A percentile compares a stretch with the other conserved stretches of the same genome.
Evolutionary conservation across 1,140 invertebrate genomes (phyloP).

Genomic region (Pristionchus pacificus): DNA sequence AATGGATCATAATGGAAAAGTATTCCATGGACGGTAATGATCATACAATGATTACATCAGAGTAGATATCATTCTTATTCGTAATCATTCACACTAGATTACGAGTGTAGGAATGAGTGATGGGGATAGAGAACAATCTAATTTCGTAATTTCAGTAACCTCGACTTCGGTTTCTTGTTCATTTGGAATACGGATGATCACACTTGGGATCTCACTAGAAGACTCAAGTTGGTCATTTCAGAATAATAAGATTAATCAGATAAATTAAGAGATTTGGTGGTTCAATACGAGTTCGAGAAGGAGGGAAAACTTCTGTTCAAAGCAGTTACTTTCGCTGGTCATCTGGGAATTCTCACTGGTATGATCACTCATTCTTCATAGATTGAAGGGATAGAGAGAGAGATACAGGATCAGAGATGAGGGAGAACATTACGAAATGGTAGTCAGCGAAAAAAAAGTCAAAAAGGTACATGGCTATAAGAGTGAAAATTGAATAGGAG

Average conservation of each 20-base stretch:
- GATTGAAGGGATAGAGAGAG: neutral
- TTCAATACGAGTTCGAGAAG: constrained; percentile 50
- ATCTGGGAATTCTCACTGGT: constrained; percentile 60
- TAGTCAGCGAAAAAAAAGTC: too few species aligned
- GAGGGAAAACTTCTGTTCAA: constrained; percentile 60
- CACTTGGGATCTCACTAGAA: constrained; percentile 62
- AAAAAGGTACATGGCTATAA: too few species aligned
- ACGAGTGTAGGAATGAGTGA: too few species aligned
- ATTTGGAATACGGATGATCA: constrained; percentile 58
- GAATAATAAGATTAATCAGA: too few species aligned
- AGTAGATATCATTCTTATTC: neutral
- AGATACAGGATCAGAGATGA: too few species aligned
- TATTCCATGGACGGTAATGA: neutral
- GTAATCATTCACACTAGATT: too few species aligned
- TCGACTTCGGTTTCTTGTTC: constrained; percentile 65
- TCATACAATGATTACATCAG: too few species aligned
- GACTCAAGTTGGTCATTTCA: constrained; percentile 59
- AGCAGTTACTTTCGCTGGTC: constrained; percentile 64
- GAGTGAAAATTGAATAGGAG: too few species aligned
- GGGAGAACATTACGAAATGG: too few species aligned
- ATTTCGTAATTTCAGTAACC: constrained; percentile 62
- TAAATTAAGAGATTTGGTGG: neutral
- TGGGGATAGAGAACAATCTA: too few species aligned
- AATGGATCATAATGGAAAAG: neutral
- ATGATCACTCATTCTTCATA: neutral